phyloP scores from a whole-genome alignment of 2,888 invertebrate genomes.

The Volucella inanis region DNA sequence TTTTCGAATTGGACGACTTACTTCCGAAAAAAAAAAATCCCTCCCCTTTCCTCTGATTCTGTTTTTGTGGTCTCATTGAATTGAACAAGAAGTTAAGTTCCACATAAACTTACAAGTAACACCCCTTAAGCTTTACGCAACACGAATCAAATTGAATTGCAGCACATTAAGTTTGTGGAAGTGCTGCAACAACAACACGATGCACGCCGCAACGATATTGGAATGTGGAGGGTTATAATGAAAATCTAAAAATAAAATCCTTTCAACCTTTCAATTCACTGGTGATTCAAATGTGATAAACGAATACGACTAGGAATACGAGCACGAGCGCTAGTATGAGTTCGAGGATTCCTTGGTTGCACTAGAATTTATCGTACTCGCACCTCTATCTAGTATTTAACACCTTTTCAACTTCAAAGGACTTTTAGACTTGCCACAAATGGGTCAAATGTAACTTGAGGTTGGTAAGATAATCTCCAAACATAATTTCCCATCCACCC shows the following conservation, averaged over 20 bases:
- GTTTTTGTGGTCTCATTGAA: slow-evolving; percentile 26
- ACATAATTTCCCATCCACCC: slow-evolving; percentile 17
- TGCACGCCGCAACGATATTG: not conserved
- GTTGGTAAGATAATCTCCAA: slow-evolving; percentile 61
- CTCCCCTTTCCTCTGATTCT: not conserved
- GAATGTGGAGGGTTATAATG: not conserved
- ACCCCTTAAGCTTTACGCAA: slow-evolving; percentile 50
- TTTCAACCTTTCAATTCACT: slow-evolving; percentile 49
- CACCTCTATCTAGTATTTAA: not conserved
- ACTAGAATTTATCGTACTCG: no score
- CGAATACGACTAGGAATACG: no score
- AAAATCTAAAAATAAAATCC: slow-evolving; percentile 11
- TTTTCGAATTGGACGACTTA: no score
- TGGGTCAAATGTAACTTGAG: slow-evolving; percentile 69
- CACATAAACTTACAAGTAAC: slow-evolving; percentile 31
- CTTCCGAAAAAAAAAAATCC: no score
- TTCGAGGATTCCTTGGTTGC: no score
- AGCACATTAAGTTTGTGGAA: slow-evolving; percentile 34
- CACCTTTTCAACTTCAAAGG: slow-evolving; percentile 34
- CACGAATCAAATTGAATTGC: slow-evolving; percentile 64
- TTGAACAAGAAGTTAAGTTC: slow-evolving; percentile 31
- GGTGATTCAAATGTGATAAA: slow-evolving; percentile 25
- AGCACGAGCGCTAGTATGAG: no score
- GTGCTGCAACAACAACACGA: slow-evolving; percentile 22
- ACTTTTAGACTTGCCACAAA: slow-evolving; percentile 55